Evolutionary conservation across 1,140 invertebrate genomes (phyloP).

Genomic region (Pseudomyrmex cubaensis): DNA sequence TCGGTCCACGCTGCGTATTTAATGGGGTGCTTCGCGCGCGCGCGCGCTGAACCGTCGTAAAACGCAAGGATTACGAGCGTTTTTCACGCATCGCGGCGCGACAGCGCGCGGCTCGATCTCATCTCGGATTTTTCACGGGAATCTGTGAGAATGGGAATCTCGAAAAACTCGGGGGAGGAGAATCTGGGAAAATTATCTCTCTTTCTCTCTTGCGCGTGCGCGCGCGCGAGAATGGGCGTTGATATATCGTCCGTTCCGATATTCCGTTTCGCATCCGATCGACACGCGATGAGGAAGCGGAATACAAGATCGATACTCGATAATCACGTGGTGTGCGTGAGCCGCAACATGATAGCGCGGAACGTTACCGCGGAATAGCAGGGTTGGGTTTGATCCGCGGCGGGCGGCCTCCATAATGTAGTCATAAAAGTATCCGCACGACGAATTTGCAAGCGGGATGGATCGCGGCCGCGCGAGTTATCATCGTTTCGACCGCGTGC

Average conservation of each 20-base stretch:
- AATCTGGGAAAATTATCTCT: conserved; percentile 30
- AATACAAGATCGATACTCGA: conserved; percentile 35
- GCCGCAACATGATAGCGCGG: conserved; percentile 49
- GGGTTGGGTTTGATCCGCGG: conserved; percentile 42
- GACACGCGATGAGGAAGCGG: conserved; percentile 27
- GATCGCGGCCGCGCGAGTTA: conserved; percentile 45
- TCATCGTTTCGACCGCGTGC: conserved; percentile 2
- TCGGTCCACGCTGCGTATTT: conserved; percentile 75
- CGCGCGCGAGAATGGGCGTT: neutral
- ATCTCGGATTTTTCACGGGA: neutral
- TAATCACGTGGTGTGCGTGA: conserved; percentile 53
- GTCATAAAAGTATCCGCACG: conserved; percentile 61
- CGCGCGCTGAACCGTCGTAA: conserved; percentile 76
- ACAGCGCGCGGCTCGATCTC: neutral
- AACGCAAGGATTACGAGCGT: conserved; percentile 56
- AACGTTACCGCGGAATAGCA: conserved; percentile 43
- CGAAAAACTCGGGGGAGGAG: neutral
- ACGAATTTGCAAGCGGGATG: conserved; percentile 66
- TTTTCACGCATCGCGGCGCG: conserved; percentile 66
- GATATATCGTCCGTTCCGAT: conserved; percentile 10
- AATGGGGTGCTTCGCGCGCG: conserved; percentile 83
- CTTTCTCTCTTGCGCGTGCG: too few relatives aligned
- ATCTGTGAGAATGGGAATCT: neutral
- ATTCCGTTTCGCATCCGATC: conserved; percentile 19
- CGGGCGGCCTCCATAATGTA: conserved; percentile 56